phyloP scores from a whole-genome alignment of 1,140 invertebrate genomes.

The Conus ventricosus region DNA sequence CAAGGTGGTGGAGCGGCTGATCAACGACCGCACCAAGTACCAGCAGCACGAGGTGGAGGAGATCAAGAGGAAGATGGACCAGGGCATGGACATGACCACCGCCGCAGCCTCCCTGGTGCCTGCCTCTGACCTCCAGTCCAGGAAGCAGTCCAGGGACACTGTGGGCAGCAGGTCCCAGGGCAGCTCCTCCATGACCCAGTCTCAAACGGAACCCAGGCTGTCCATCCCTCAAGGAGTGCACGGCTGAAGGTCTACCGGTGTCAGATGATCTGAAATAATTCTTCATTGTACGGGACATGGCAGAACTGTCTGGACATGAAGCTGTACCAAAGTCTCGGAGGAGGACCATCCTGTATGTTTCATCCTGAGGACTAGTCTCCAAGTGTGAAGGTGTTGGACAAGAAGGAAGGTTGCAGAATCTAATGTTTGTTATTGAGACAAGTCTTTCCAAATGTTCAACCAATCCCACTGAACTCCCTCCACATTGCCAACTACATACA shows the following conservation, averaged over 20 bases:
- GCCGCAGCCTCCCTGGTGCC: conserved; percentile 5
- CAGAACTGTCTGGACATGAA: too few relatives aligned
- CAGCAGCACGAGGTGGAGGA: conserved; percentile 66
- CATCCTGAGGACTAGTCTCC: too few relatives aligned
- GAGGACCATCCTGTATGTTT: too few relatives aligned
- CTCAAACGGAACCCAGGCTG: neutral
- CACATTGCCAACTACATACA: too few relatives aligned
- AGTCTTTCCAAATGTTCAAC: too few relatives aligned
- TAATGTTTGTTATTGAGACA: too few relatives aligned
- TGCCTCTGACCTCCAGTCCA: neutral
- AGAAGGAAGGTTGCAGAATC: too few relatives aligned
- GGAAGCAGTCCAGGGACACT: neutral
- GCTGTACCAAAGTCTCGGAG: too few relatives aligned
- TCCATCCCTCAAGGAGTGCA: neutral
- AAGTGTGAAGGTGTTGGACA: too few relatives aligned
- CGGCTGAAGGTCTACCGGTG: neutral
- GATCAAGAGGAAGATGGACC: conserved; percentile 54
- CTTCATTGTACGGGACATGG: too few relatives aligned
- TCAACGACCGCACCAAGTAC: conserved; percentile 60
- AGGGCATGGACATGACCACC: conserved; percentile 21
- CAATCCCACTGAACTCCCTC: too few relatives aligned
- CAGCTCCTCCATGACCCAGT: neutral
- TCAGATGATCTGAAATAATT: too few relatives aligned
- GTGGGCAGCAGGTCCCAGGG: neutral
- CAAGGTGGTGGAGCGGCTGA: conserved; percentile 61